Conservation (phyloP, 2,113 vertebrate species). For the Opisthocomus hoazin region DNA sequence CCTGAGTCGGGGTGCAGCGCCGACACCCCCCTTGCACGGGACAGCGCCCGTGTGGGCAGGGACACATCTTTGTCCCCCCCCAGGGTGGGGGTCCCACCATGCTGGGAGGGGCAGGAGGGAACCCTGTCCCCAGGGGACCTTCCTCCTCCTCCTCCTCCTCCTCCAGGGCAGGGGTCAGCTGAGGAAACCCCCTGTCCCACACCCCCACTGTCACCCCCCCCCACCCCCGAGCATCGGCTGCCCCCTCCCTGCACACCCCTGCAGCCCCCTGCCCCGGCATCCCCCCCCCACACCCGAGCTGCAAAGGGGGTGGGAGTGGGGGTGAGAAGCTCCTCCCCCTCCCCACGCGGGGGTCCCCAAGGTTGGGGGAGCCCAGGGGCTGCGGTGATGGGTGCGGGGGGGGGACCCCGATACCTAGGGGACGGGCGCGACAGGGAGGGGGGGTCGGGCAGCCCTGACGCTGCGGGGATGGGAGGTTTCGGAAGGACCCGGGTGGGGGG, state of each 20-base stretch:
- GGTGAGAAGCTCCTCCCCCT: neutral
- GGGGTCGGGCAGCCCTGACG: neutral
- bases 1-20: neutral
- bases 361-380: neutral
- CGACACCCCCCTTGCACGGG: neutral
- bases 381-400: neutral
- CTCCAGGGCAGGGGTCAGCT: neutral
- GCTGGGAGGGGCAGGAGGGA: neutral
- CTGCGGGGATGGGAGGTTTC: neutral
- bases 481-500: neutral
- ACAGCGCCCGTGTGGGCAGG: neutral
- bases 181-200: neutral
- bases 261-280: too few relatives aligned
- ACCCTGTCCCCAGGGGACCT: neutral
- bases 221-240: neutral
- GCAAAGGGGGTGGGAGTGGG: neutral
- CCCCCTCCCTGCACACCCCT: neutral
- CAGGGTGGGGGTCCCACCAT: fast-evolving
- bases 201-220: neutral
- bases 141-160: neutral
- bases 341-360: neutral
- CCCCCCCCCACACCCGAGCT: too few relatives aligned
- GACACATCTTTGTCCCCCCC: neutral
- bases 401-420: neutral
- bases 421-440: neutral